Conservation (phyloP, 2,888 invertebrate species). For the Heliconius sara region DNA sequence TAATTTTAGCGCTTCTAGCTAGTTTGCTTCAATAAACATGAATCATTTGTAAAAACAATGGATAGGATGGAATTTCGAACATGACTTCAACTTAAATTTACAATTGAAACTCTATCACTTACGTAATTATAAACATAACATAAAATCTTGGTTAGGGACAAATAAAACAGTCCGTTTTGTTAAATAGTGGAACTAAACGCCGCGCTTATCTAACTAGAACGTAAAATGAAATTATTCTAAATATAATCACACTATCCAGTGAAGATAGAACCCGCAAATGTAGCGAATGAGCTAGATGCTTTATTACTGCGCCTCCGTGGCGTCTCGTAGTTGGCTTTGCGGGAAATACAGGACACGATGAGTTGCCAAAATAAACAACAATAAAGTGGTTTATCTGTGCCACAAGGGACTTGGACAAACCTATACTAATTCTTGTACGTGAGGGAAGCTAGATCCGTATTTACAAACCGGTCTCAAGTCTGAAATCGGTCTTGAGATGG, state of each 20-base stretch:
- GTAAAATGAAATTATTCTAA: too few species aligned
- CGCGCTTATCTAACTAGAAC: too few species aligned
- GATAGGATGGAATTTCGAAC: slow-evolving; percentile 13
- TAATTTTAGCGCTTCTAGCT: slow-evolving; percentile 20
- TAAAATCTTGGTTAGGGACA: too few species aligned
- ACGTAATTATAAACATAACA: too few species aligned
- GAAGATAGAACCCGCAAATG: background rate
- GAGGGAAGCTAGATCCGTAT: too few species aligned
- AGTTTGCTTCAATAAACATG: slow-evolving; percentile 29
- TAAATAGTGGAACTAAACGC: too few species aligned
- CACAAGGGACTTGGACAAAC: too few species aligned
- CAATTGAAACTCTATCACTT: background rate
- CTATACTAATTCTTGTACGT: too few species aligned
- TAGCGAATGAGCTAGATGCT: background rate
- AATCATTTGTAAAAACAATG: slow-evolving; percentile 39
- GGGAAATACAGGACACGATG: background rate
- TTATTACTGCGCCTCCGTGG: background rate
- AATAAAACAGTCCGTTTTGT: too few species aligned
- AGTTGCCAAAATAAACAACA: slow-evolving; percentile 1
- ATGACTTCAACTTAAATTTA: slow-evolving; percentile 11
- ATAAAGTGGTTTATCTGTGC: background rate
- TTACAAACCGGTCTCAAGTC: too few species aligned
- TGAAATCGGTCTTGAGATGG: too few species aligned
- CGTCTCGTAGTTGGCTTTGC: background rate
- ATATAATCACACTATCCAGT: background rate